Conservation (phyloP, 2,797 vertebrate genomes). For the Podarcis siculus region DNA sequence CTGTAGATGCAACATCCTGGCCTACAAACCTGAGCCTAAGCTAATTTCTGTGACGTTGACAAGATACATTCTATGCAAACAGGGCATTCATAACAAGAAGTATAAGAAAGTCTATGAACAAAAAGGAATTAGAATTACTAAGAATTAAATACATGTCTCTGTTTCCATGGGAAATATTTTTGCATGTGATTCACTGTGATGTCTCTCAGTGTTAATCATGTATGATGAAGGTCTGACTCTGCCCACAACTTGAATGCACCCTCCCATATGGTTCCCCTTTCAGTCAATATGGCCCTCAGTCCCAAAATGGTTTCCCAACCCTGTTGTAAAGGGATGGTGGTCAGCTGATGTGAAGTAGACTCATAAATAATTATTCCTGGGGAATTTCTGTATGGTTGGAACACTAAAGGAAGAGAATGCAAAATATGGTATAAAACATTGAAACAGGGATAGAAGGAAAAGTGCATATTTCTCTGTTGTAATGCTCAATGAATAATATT, state of each 20-base stretch:
- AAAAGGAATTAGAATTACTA: too few relatives aligned
- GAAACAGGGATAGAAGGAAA: not conserved
- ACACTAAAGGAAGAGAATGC: not conserved
- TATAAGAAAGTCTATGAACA: too few relatives aligned
- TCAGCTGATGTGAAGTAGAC: not conserved
- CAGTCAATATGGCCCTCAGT: too few relatives aligned
- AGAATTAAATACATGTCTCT: too few relatives aligned
- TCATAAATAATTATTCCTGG: not conserved
- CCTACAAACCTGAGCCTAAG: not conserved
- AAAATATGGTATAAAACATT: not conserved
- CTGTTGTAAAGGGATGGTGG: not conserved
- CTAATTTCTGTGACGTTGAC: not conserved
- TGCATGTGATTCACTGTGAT: too few relatives aligned
- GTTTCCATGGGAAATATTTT: too few relatives aligned
- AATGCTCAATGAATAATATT: too few relatives aligned
- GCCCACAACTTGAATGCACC: too few relatives aligned
- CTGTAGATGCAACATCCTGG: not conserved
- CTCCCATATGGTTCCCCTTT: not conserved
- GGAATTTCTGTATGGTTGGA: not conserved
- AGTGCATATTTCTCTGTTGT: not conserved
- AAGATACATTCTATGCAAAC: too few relatives aligned
- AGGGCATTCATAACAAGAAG: not conserved
- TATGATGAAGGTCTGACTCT: too few relatives aligned
- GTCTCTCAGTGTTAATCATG: too few relatives aligned
- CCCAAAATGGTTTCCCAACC: too few relatives aligned